phyloP scores from a whole-genome alignment of 2,888 invertebrate genomes.

The Zonitis immaculata region DNA sequence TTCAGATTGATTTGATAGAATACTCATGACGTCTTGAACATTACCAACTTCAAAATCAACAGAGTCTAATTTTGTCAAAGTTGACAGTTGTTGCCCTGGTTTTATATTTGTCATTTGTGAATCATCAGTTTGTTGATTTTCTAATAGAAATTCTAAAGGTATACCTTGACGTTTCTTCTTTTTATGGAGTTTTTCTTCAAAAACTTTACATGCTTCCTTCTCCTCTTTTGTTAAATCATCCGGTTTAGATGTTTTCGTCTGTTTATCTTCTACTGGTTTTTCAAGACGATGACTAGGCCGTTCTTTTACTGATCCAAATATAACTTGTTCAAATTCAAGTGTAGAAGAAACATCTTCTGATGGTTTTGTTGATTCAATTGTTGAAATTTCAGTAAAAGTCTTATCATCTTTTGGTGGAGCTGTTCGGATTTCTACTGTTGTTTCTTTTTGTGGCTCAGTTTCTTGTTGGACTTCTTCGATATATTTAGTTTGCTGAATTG shows the following conservation, averaged over 20 bases:
- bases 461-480: constrained; percentile 16
- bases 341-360: constrained; percentile 5
- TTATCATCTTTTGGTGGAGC: constrained; percentile 3
- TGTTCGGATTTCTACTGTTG: background rate
- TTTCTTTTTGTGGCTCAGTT: constrained; percentile 1
- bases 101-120: constrained; percentile 21
- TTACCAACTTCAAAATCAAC: constrained; percentile 46
- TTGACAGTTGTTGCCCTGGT: constrained; percentile 23
- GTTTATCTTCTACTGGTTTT: constrained; percentile 13
- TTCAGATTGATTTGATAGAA: constrained; percentile 26
- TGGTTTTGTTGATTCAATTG: background rate
- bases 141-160: constrained; percentile 29
- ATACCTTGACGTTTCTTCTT: constrained; percentile 34
- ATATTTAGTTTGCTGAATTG: constrained; percentile 22
- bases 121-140: constrained; percentile 22
- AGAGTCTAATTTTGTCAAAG: constrained; percentile 40
- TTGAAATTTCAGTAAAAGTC: constrained; percentile 9
- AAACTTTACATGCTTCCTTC: constrained; percentile 39
- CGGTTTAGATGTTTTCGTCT: constrained; percentile 18
- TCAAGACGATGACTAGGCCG: constrained; percentile 40
- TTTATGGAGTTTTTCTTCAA: constrained; percentile 36
- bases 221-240: constrained; percentile 44
- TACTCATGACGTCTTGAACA: constrained; percentile 44
- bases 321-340: constrained; percentile 52
- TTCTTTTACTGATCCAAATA: constrained; percentile 61